These are phyloP conservation scores for Galaxea fascicularis DNA, from an alignment of 92 coral and sea anemone species.

Conservation along the genomic window DNA sequence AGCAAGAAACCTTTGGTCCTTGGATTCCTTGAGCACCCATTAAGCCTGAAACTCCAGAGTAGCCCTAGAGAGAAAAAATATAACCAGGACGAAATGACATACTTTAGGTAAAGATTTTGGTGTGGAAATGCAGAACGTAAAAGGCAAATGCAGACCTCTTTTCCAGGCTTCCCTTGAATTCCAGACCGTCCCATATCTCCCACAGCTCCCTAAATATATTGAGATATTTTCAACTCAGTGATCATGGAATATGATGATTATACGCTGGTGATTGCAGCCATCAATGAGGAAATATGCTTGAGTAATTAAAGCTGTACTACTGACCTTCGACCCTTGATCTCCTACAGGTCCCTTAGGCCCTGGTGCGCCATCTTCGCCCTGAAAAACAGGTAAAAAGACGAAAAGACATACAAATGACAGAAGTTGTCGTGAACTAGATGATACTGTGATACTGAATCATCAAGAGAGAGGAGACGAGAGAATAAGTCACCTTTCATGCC, in stretches of 20 bases:
- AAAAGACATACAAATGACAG: not conserved
- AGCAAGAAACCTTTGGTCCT: slow-evolving; percentile 31
- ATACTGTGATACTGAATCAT: too few species aligned
- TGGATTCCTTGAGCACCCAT: slow-evolving; percentile 30
- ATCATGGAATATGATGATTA: too few species aligned
- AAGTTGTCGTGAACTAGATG: not conserved
- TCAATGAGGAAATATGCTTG: not conserved
- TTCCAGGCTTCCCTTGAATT: slow-evolving; percentile 71
- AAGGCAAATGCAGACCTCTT: slow-evolving; percentile 53
- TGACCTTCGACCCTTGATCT: slow-evolving; percentile 65
- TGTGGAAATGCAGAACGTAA: not conserved
- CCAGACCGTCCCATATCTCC: slow-evolving; percentile 77
- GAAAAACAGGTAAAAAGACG: not conserved
- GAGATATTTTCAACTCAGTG: too few species aligned
- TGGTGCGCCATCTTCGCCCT: slow-evolving; percentile 82
- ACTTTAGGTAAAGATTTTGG: too few species aligned
- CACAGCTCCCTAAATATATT: slow-evolving; percentile 64
- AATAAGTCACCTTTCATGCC: too few species aligned
- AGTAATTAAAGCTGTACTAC: not conserved
- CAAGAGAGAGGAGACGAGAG: too few species aligned
- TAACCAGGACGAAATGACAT: not conserved
- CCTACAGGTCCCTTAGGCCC: slow-evolving; percentile 78
- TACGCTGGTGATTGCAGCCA: not conserved
- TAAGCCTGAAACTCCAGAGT: slow-evolving; percentile 32
- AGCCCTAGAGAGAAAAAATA: slow-evolving; percentile 12